Evolutionary conservation across 2,888 invertebrate species (phyloP).

Genomic region (Aporophyla nigra): DNA sequence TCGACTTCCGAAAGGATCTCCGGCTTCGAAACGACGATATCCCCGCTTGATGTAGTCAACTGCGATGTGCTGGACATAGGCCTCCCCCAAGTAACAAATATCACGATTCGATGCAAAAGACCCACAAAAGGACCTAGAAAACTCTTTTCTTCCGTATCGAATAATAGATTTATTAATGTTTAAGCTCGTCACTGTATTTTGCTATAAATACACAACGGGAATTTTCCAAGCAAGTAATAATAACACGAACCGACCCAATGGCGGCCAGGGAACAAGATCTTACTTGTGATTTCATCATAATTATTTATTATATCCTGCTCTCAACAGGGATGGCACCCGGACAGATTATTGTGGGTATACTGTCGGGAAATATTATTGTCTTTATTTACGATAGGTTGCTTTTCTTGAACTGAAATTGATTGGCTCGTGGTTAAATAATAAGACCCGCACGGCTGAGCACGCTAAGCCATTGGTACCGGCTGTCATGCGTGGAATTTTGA

Average conservation of each 20-base stretch:
- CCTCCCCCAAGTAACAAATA: too few relatives aligned
- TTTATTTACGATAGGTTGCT: neutral
- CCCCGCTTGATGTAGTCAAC: too few relatives aligned
- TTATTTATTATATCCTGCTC: conserved; percentile 38
- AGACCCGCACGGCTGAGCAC: too few relatives aligned
- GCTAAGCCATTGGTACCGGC: too few relatives aligned
- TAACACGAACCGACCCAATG: conserved; percentile 47
- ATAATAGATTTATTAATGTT: conserved; percentile 13
- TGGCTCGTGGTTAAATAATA: too few relatives aligned
- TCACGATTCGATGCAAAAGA: neutral
- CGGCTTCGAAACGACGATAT: too few relatives aligned
- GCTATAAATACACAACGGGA: conserved; percentile 23
- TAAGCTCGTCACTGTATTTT: neutral
- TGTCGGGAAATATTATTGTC: neutral
- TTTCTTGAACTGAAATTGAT: too few relatives aligned
- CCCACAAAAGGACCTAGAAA: neutral
- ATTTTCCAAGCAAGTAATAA: conserved; percentile 6
- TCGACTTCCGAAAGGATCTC: too few relatives aligned
- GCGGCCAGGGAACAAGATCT: conserved; percentile 3
- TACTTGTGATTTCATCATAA: conserved; percentile 39
- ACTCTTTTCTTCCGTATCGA: neutral
- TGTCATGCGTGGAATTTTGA: too few relatives aligned
- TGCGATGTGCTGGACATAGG: too few relatives aligned
- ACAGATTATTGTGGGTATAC: neutral
- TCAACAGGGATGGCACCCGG: neutral